Evolutionary conservation across 2,888 invertebrate genomes (phyloP).

Genomic region (Entomobrya proxima): DNA sequence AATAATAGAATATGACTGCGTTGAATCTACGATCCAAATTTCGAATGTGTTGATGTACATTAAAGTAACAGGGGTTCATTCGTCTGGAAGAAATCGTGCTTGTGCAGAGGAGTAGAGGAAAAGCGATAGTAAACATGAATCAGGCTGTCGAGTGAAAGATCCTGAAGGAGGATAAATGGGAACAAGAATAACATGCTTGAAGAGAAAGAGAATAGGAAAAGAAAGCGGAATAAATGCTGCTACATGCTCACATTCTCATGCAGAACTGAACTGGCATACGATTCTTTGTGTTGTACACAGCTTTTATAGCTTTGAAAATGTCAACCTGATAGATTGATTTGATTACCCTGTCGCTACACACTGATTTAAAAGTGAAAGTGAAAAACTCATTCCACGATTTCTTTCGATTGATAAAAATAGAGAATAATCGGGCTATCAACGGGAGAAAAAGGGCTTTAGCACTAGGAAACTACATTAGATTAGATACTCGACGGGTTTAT

Average conservation of each 20-base stretch:
- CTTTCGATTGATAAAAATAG: conserved; percentile 57
- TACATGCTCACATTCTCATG: neutral
- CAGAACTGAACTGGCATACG: neutral
- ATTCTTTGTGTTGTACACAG: neutral
- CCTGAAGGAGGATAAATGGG: conserved; percentile 24
- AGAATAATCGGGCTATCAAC: conserved; percentile 4
- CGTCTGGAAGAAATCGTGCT: neutral
- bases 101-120: neutral
- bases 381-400: conserved; percentile 63
- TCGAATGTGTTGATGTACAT: conserved; percentile 6
- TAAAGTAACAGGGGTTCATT: neutral
- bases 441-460: neutral
- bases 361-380: conserved; percentile 71
- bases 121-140: conserved; percentile 56
- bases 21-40: neutral
- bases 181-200: conserved; percentile 23
- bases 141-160: conserved; percentile 52
- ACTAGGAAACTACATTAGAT: neutral
- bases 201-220: conserved; percentile 3
- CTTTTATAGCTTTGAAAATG: conserved; percentile 58
- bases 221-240: neutral
- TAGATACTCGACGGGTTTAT: no score
- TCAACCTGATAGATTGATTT: conserved; percentile 72
- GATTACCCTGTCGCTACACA: conserved; percentile 67
- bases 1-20: neutral